Percentiles rank a stretch among this genome's conserved stretches.
Conservation (phyloP, 1,140 invertebrate species). For the Caerostris darwini region DNA sequence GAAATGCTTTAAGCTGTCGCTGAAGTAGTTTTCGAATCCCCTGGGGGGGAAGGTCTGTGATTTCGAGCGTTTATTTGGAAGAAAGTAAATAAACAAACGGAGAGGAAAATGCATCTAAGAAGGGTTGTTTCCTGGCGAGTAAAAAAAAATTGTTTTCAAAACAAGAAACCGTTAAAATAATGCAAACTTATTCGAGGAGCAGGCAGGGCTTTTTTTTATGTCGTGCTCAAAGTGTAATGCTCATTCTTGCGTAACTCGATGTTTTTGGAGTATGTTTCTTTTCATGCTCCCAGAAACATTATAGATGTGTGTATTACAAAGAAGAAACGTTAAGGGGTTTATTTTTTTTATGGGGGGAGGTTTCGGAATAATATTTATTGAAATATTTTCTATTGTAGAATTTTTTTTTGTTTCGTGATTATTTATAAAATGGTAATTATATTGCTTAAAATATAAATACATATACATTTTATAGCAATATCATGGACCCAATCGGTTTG, state of each 20-base stretch:
- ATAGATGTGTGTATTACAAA: not conserved
- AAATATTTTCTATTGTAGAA: no score
- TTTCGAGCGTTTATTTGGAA: not conserved
- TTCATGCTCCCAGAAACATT: not conserved
- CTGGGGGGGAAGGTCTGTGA: not conserved
- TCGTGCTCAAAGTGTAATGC: slow-evolving; percentile 8
- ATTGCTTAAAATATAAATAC: no score
- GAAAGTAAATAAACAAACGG: not conserved
- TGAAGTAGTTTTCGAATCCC: slow-evolving; percentile 7
- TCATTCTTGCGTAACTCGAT: not conserved
- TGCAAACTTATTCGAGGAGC: no score
- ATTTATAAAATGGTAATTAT: no score
- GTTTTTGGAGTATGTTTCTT: not conserved
- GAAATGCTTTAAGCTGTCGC: slow-evolving; percentile 52
- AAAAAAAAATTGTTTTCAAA: not conserved
- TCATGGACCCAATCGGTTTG: no score
- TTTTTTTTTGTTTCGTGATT: no score
- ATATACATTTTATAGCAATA: no score
- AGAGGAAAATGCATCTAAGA: not conserved
- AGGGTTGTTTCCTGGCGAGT: not conserved
- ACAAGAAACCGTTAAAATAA: no score
- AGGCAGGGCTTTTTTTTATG: not conserved
- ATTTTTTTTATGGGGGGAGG: not conserved
- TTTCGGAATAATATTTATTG: no score
- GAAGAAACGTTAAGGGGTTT: not conserved